Conservation (phyloP, 1,140 invertebrate genomes). For the Drosophila ercepeae region DNA sequence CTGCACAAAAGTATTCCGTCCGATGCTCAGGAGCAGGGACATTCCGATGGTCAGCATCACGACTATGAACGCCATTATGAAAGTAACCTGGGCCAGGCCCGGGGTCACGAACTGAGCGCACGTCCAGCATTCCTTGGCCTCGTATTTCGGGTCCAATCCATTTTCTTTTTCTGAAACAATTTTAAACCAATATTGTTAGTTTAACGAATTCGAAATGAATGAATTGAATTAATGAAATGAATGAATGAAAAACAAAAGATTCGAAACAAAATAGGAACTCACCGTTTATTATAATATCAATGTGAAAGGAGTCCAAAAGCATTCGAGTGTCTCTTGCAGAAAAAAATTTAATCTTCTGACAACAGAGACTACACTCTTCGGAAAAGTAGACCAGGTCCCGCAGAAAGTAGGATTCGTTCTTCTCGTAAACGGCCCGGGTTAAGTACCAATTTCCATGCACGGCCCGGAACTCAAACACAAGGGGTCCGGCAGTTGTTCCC, state of each 20-base stretch:
- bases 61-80: constrained; percentile 11
- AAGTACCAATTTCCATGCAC: constrained; percentile 37
- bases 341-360: constrained; percentile 13
- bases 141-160: constrained; percentile 15
- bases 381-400: constrained; percentile 14
- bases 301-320: neutral
- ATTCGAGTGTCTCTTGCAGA: neutral
- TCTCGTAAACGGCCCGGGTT: neutral
- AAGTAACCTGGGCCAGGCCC: constrained; percentile 8
- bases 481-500: neutral
- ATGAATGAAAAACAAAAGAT: no score
- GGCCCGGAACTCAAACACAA: constrained; percentile 2
- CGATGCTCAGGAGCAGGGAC: constrained; percentile 37
- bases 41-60: constrained; percentile 27
- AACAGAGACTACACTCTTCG: constrained; percentile 40
- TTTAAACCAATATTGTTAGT: neutral
- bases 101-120: constrained; percentile 26
- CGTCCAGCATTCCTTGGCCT: constrained; percentile 46
- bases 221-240: no score
- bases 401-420: neutral
- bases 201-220: no score
- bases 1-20: constrained; percentile 6
- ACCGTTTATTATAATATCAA: neutral
- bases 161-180: neutral
- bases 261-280: no score